Conservation (phyloP, 2,113 vertebrate genomes). For the Oncorhynchus gorbuscha region DNA sequence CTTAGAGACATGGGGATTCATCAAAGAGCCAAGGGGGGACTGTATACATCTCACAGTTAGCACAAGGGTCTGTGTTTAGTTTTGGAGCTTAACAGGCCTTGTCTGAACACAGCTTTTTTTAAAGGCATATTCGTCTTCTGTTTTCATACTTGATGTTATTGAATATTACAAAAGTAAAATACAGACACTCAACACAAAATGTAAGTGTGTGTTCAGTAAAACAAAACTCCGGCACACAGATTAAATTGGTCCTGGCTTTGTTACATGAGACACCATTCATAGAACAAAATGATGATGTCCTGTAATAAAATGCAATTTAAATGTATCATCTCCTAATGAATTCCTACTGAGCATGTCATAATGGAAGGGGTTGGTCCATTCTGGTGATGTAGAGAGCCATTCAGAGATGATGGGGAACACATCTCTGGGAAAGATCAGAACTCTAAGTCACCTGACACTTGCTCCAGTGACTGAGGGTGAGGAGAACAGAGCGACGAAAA, state of each 20-base stretch:
- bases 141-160: too few species aligned
- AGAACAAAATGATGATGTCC: slow-evolving; percentile 7
- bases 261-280: slow-evolving; percentile 35
- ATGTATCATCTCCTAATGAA: slow-evolving; percentile 67
- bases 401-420: slow-evolving; percentile 14
- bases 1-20: slow-evolving; percentile 46
- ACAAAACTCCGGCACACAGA: too few species aligned
- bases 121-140: too few species aligned
- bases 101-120: slow-evolving; percentile 19
- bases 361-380: slow-evolving; percentile 65
- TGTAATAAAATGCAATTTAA: slow-evolving; percentile 56
- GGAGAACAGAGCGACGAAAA: background rate
- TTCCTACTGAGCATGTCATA: slow-evolving; percentile 62
- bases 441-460: slow-evolving; percentile 45
- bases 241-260: too few species aligned
- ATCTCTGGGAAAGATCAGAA: slow-evolving; percentile 57
- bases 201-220: too few species aligned
- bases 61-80: slow-evolving; percentile 36
- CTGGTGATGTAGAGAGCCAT: slow-evolving; percentile 56
- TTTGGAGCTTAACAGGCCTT: slow-evolving; percentile 33
- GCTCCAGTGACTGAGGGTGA: slow-evolving; percentile 28
- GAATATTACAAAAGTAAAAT: too few species aligned
- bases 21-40: slow-evolving; percentile 43
- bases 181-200: too few species aligned
- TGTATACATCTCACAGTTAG: slow-evolving; percentile 60